Percentiles rank a stretch among this genome's conserved stretches.
Evolutionary conservation across 1,140 invertebrate genomes (phyloP).

Genomic region (Nephotettix cincticeps): DNA sequence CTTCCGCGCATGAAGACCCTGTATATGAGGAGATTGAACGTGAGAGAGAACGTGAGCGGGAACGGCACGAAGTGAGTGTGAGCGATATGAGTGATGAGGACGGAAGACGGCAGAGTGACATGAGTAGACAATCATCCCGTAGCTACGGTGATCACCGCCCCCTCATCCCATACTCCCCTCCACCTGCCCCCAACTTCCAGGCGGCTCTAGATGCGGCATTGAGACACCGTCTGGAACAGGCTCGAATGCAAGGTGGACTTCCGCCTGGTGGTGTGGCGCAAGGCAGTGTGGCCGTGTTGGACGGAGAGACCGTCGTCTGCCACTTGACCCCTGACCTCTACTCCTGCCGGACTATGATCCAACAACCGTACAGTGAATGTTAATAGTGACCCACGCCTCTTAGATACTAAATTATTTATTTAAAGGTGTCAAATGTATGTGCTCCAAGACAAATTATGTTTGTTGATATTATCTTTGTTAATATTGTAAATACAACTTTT

Average conservation of each 20-base stretch:
- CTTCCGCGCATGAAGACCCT: conserved; percentile 61
- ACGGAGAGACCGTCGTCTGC: conserved; percentile 80
- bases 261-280: no score
- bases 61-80: conserved; percentile 63
- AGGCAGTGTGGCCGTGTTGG: conserved; percentile 70
- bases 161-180: conserved; percentile 66
- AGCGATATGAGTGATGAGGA: conserved; percentile 79
- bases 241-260: conserved; percentile 47
- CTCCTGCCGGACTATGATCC: conserved; percentile 32
- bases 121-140: conserved; percentile 71
- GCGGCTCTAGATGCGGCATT: conserved; percentile 43
- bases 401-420: conserved; percentile 26
- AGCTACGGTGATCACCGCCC: conserved; percentile 80
- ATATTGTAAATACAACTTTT: conserved; percentile 35
- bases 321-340: conserved; percentile 66
- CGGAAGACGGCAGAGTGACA: conserved; percentile 72
- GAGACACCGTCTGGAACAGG: conserved; percentile 57
- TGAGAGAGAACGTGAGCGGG: conserved; percentile 41
- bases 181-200: conserved; percentile 47
- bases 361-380: conserved; percentile 61
- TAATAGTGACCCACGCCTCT: conserved; percentile 39
- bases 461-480: conserved; percentile 27
- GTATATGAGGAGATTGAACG: conserved; percentile 82
- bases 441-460: conserved; percentile 24
- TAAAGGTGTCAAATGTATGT: conserved; percentile 23